Evolutionary conservation across 2,113 vertebrate species (phyloP), one percentile per base, ranked within the genome.

Genomic region (Tachysurus fulvidraco): DNA sequence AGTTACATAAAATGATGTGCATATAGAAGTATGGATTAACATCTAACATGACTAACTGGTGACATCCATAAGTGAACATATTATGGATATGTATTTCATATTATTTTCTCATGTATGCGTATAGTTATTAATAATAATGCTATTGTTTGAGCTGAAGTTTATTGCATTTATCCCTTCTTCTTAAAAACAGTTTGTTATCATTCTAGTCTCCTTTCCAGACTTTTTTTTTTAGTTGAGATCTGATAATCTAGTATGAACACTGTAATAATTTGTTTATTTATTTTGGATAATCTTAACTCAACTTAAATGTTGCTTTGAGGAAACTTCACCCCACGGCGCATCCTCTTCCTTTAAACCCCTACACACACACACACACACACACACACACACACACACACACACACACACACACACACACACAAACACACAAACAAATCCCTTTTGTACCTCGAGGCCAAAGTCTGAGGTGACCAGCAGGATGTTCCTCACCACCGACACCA

Each of bases 401-500:
- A 62, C 23, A 62, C 21, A 62, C 59, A 65, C 57, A 60, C 21
- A 60, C 59, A 60, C 59, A 60, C 3, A 50, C 5, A 62, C 23
- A 62, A 8, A 62, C 21, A 62, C 59, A 62, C 55, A 57, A 57
- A 28, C 12, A 57, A 17, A 23, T 36, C 16, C 0, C 12, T 55
- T 55, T 6, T 4, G 0, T 92, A 96, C 95, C 94, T 95, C 78
- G 0, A 93, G 19, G 52, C 94, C 94, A 12, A 91, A 46, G 84
- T 96, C 95, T 25, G 93, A 93, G 73, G 94, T 87, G 86, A 96
- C 71, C 9, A 96, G 91, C 71, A 95, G 81, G 0, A 86, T 69
- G 88, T 96, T 96, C 84, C 94, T 93, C 83, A 93, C 73, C 64
- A 94, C 10, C 2, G 94, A 95, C 78, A 96, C 92, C 86, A 96